Base-by-base conservation (phyloP, 2,797 vertebrate species). In the Ctenosaura bakeri region DNA sequence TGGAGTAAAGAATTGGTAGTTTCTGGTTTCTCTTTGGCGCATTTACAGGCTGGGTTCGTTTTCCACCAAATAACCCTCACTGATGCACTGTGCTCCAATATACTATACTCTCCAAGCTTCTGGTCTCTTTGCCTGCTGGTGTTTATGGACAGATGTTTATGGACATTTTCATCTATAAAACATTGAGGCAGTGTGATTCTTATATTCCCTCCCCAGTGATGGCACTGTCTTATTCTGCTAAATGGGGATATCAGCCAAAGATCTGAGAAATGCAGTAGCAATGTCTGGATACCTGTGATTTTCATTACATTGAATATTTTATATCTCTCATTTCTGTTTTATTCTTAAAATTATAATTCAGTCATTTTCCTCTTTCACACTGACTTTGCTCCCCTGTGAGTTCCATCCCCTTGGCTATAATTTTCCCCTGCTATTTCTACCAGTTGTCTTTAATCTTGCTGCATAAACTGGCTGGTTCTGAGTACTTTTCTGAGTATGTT, bases 401-500 rank as follows among this genome's bases (percentile, higher is more conserved):
- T 83, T 0, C 12, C 5, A 50, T 86, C 24, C 69, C 26, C 52
- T 86, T 76, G 52, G 32, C 71, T 56, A 38, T 86, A 2, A 74
- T 29, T 66, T 7, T 38, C 29, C 0, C 46, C 0, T 0, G 0
- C 82, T 83, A 35, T 42, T 0, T 0, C 12, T 71, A 1, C 50
- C 50, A 16, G 14, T 12, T 4, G 85, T 84, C 79, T 54, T 81
- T 88, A 35, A 88, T 88, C 86, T 78, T 1, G 13, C 69, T 6
- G 64, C 84, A 38, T 0, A 29, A 86, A 38, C 2, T 62, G 46
- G 86, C 78, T 59, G 59, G 14, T 13, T 59, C 13, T 59, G 18
- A 52, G 52, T 52, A 52, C 42, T 46, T 46, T 46, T 46, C 42
- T 46, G 42, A 46, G 42, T 46, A 46, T 46, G 42, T 4, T 46